Conservation (phyloP, 2,888 invertebrate genomes). For the Callyntrura guangdongensis region DNA sequence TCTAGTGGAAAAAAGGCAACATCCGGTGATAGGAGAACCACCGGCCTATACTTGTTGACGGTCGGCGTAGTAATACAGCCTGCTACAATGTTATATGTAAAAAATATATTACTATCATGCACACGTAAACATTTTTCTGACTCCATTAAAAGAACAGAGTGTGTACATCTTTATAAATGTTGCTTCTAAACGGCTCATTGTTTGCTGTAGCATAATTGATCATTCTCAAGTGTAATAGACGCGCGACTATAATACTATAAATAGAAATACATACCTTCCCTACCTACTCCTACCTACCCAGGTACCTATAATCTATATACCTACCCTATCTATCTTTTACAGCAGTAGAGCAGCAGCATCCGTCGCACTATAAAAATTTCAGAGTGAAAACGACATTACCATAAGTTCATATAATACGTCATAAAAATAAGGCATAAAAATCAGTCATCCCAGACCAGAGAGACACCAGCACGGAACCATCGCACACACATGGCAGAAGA, state of each 20-base stretch:
- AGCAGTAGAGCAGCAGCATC: not conserved
- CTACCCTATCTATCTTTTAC: not conserved
- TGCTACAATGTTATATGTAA: not conserved
- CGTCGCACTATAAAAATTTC: not conserved
- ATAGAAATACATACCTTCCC: not conserved
- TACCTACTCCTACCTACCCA: not conserved
- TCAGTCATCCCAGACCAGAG: no score
- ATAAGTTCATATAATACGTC: not conserved
- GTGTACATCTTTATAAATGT: conserved; percentile 14
- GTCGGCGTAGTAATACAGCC: no score
- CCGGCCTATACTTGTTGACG: not conserved
- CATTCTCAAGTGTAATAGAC: not conserved
- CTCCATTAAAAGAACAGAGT: not conserved
- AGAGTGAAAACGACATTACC: not conserved
- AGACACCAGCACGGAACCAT: no score
- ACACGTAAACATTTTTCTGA: not conserved
- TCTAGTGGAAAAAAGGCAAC: conserved; percentile 71
- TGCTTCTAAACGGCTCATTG: conserved; percentile 35
- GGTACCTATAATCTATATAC: not conserved
- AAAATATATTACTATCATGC: not conserved
- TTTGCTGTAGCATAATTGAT: conserved; percentile 1
- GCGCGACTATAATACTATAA: not conserved
- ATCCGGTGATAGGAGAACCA: conserved; percentile 62
- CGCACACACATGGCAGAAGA: no score
- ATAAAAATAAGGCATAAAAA: no score